These are phyloP conservation scores for Pterocles orientalis DNA, from an alignment of 2,113 vertebrate genomes.

Conservation along the genomic window DNA sequence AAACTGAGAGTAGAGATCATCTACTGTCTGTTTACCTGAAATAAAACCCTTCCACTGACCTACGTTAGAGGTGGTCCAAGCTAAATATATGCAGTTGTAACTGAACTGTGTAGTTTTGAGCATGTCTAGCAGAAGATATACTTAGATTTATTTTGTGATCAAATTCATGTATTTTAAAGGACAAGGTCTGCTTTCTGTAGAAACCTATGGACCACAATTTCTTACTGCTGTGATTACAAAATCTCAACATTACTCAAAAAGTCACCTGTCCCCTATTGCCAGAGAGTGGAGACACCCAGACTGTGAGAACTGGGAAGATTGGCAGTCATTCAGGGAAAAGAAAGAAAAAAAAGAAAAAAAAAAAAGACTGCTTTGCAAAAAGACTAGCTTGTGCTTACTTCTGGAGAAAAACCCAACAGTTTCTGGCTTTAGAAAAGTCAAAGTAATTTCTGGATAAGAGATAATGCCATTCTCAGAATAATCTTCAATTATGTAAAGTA, in stretches of 20 bases:
- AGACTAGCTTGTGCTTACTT: neutral
- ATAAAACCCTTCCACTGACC: neutral
- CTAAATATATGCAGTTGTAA: neutral
- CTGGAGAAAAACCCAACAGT: rapidly evolving
- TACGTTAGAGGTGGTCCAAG: neutral
- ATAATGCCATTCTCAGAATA: neutral
- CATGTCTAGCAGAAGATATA: neutral
- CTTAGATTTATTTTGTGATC: neutral
- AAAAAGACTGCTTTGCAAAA: neutral
- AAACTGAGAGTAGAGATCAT: neutral
- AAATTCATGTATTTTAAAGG: neutral
- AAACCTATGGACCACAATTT: neutral
- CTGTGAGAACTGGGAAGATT: neutral
- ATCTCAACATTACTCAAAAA: neutral
- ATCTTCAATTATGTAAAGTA: neutral
- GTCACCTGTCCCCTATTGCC: neutral
- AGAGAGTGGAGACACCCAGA: neutral
- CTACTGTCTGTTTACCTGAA: neutral
- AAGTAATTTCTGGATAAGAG: neutral
- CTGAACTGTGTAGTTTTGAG: neutral
- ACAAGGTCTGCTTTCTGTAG: neutral
- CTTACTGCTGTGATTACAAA: neutral
- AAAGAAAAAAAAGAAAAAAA: too few relatives aligned
- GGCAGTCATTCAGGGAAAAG: neutral
- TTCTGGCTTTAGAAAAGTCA: neutral